Evolutionary conservation across 1,140 invertebrate genomes (phyloP).

Genomic region (Lysiphlebus fabarum): DNA sequence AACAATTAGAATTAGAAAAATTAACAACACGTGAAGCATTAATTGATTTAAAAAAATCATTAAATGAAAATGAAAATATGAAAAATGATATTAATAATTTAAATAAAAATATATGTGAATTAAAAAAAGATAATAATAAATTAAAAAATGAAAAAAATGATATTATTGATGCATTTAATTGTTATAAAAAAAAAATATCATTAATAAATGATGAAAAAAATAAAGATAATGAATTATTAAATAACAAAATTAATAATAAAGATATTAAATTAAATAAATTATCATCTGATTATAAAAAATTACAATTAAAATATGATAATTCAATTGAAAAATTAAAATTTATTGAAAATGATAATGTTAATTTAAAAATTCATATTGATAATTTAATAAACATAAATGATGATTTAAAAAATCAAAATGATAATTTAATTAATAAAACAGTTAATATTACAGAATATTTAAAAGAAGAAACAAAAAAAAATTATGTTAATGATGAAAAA

Average conservation of each 20-base stretch:
- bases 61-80: constrained; percentile 20
- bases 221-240: not conserved
- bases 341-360: constrained; percentile 24
- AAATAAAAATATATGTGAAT: constrained; percentile 9
- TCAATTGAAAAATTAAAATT: constrained; percentile 18
- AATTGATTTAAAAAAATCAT: constrained; percentile 11
- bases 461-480: not conserved
- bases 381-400: constrained; percentile 9
- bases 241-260: constrained; percentile 16
- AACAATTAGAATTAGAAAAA: not conserved
- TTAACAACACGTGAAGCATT: constrained; percentile 13
- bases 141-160: constrained; percentile 14
- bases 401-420: not conserved
- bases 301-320: constrained; percentile 9
- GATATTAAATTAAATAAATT: constrained; percentile 27
- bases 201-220: not conserved
- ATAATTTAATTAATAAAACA: constrained; percentile 27
- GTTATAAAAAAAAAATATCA: not conserved
- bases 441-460: constrained; percentile 4
- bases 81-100: constrained; percentile 15
- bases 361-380: constrained; percentile 20
- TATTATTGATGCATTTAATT: constrained; percentile 7
- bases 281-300: constrained; percentile 7
- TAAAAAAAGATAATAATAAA: constrained; percentile 1
- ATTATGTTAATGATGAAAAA: not conserved